Base-by-base conservation (phyloP, 2,888 invertebrate species). In the Camptogramma bilineatum region DNA sequence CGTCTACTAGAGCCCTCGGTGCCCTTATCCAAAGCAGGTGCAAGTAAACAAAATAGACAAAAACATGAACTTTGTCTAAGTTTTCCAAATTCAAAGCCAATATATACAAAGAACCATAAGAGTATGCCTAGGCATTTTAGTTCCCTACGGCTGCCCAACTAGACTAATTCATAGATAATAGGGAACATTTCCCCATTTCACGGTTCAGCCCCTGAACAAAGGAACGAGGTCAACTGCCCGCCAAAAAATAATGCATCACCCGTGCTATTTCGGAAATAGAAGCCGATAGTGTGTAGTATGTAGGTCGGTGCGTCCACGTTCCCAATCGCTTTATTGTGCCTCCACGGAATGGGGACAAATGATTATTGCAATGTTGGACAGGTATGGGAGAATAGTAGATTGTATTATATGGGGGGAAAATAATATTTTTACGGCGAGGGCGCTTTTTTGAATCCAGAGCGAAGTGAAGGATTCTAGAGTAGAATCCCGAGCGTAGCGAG, bases 161-260 rank as follows among this genome's bases (percentile, higher is more conserved):
- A 24, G 2, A 47, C 52, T 34, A 34, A 52, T 52, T 34, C 34
- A 34, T 10, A 48, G 44, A 21, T 31, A 19, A 13, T 46, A 28
- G 21, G 44, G 39, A 24, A 48, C 24, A 48, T 42, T 47, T 53
- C 21, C 53, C 60, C 39, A 50, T 60, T 53, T 53, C 53, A 53
- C 60, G 53, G 48, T 53, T 21, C 44, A 64, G 21, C 28, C 17
- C 52, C 19, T 24, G 51, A 66, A 72, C 73, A 74, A 73, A 71
- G 70, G 71, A 91, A 82, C 79, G 79, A 73, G 91, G 91, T 89
- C 73, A 70, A 80, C 82, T 79, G 83, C 86, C 83, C 78, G 82
- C 83, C 80, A 86, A 85, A 89, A 88, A 85, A 86, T 86, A 87
- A 88, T 92, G 91, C 91, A 91, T 86, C 87, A 79, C 82, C 76